Base-by-base conservation (phyloP, 2,888 invertebrate genomes). In the Yponomeuta sedellus region DNA sequence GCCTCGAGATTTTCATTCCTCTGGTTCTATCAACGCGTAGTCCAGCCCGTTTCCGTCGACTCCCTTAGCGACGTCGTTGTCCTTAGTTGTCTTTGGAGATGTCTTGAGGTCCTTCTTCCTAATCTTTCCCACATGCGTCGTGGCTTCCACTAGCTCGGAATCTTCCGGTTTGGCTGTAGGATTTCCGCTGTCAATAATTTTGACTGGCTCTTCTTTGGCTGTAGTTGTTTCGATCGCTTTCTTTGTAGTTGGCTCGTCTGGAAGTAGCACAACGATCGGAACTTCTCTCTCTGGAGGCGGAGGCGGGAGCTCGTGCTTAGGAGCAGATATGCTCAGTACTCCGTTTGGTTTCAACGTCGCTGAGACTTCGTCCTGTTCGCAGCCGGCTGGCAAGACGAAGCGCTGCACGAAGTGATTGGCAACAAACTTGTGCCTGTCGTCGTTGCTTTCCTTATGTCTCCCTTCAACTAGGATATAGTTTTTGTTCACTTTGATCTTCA, bases 31-130 rank as follows among this genome's bases (percentile, higher is more conserved):
- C 56, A 84, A 66, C 8, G 80, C 76, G 71, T 88, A 87, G 68
- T 90, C 89, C 20, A 89, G 67, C 1, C 80, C 85, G 64, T 89
- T 89, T 1, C 74, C 80, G 1, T 88, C 85, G 0, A 78, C 72
- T 2, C 82, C 83, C 70, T 90, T 89, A 0, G 83, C 78, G 19
- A 90, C 90, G 77, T 90, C 89, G 68, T 91, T 91, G 68, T 88
- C 88, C 67, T 87, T 87, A 2, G 81, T 70, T 2, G 79, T 79
- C 71, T 89, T 88, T 2, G 80, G 79, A 2, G 81, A 80, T 0
- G 77, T 79, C 66, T 90, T 91, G 22, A 91, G 71, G 25, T 90
- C 91, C 74, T 91, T 91, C 77, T 91, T 91, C 65, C 89, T 79
- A n/a, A 87, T 90, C 72, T 90, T 91, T 0, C 91, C 89, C 1